phyloP scores from a whole-genome alignment of 2,888 invertebrate species.

The Metacarcinus magister region DNA sequence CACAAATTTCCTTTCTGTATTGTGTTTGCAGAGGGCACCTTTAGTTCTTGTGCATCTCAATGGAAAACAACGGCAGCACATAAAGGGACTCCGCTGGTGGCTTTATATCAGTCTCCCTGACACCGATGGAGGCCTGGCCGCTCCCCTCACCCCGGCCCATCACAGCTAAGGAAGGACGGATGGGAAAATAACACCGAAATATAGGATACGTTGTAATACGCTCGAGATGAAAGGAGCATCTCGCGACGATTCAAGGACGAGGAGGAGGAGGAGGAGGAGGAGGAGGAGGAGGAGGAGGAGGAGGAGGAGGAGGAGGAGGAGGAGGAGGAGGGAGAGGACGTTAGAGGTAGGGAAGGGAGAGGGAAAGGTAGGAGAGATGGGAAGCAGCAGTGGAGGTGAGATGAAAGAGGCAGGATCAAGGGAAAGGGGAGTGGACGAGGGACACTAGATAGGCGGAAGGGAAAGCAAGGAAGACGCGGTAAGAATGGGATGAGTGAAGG shows the following conservation, averaged over 20 bases:
- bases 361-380: not conserved
- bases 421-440: not conserved
- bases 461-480: not conserved
- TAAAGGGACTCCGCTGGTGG: not conserved
- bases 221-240: slow-evolving; percentile 9
- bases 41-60: not conserved
- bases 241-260: not conserved
- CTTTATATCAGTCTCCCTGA: not conserved
- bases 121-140: not conserved
- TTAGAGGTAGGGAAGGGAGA: not conserved
- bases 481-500: not conserved
- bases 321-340: not conserved
- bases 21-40: not conserved
- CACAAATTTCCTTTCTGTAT: not conserved
- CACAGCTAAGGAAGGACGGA: not conserved
- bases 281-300: not conserved
- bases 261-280: not conserved
- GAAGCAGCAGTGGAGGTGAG: not conserved
- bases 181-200: not conserved
- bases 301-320: not conserved
- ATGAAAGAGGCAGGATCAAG: slow-evolving; percentile 36
- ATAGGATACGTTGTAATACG: not conserved
- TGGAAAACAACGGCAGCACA: not conserved
- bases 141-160: not conserved
- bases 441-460: not conserved